Evolutionary conservation across 2,797 vertebrate genomes (phyloP).

Genomic region (Mormyrops boulengeri): DNA sequence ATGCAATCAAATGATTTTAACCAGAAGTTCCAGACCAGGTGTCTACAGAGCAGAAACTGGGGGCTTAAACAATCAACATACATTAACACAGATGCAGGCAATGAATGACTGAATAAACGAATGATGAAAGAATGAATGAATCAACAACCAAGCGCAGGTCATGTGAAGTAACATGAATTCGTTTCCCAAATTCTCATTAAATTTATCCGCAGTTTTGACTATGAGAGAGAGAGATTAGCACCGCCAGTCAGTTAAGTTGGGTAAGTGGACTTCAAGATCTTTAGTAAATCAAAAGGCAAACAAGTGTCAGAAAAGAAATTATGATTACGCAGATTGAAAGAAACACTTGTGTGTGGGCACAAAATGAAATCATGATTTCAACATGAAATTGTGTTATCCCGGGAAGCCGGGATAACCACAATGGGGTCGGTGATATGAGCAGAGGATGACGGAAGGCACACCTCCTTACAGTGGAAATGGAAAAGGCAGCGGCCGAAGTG

Average conservation of each 20-base stretch:
- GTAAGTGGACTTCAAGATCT: background rate
- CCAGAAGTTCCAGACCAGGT: background rate
- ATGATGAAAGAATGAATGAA: background rate
- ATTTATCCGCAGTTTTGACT: background rate
- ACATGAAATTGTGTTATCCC: background rate
- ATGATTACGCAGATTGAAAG: background rate
- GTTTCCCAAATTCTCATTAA: background rate
- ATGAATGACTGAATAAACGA: background rate
- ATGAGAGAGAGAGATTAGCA: background rate
- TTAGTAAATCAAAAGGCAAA: background rate
- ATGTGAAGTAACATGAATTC: background rate
- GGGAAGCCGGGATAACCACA: background rate
- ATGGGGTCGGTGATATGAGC: background rate
- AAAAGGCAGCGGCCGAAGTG: background rate
- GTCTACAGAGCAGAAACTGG: background rate
- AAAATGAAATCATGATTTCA: background rate
- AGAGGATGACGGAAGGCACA: background rate
- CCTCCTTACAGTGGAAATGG: background rate
- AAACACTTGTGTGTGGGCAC: too few species aligned
- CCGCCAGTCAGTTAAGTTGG: background rate
- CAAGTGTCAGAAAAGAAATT: background rate
- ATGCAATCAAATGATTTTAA: slow-evolving; percentile 6
- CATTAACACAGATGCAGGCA: background rate
- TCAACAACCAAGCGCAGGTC: background rate
- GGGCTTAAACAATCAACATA: background rate